phyloP scores from a whole-genome alignment of 2,113 vertebrate species.

The Propithecus coquereli region DNA sequence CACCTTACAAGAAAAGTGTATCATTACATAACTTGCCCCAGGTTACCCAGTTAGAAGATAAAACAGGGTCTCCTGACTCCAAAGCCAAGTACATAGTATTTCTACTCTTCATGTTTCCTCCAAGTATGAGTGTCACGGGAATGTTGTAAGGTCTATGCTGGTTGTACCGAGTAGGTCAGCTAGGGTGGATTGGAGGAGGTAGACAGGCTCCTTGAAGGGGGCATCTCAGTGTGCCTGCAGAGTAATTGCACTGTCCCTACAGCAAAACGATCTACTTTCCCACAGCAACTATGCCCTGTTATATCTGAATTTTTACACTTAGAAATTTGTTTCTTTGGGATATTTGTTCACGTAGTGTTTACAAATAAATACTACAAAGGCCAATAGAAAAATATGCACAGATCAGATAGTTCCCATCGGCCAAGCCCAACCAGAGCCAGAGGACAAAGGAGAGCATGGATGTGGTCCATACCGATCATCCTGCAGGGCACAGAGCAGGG shows the following conservation, averaged over 20 bases:
- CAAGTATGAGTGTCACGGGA: not conserved
- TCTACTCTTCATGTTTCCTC: not conserved
- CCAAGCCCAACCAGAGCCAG: not conserved
- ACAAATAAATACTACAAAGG: not conserved
- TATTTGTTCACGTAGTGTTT: not conserved
- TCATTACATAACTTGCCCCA: not conserved
- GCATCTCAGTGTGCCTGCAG: not conserved
- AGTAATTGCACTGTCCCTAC: not conserved
- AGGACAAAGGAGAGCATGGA: not conserved
- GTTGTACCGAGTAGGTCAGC: not conserved
- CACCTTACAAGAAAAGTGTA: not conserved
- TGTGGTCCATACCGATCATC: not conserved
- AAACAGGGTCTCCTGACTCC: not conserved
- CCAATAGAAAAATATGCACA: not conserved
- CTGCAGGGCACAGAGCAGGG: not conserved
- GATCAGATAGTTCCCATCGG: not conserved
- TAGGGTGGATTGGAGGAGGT: not conserved
- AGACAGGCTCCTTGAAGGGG: not conserved
- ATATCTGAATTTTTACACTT: not conserved
- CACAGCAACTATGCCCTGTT: not conserved
- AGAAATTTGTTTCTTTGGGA: not conserved
- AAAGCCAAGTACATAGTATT: not conserved
- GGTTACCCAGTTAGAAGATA: not conserved
- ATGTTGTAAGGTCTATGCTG: not conserved
- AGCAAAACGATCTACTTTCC: not conserved